A percentile compares a stretch with the other conserved stretches of the same genome.
Conservation (phyloP, 2,113 vertebrate genomes). For the Semnornis frantzii region DNA sequence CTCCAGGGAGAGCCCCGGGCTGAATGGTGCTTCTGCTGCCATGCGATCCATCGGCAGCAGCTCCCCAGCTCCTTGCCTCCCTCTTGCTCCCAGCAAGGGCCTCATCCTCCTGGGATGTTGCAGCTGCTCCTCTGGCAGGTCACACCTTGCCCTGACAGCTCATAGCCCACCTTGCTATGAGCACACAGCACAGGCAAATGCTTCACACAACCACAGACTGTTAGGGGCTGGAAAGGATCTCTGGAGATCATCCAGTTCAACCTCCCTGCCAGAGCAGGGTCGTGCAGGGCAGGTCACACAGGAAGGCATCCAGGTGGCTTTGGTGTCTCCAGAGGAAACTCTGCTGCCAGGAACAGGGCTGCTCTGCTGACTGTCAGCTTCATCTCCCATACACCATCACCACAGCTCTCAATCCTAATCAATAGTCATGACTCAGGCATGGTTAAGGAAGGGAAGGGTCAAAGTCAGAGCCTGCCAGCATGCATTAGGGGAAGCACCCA, state of each 20-base stretch:
- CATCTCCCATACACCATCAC: slow-evolving; percentile 3
- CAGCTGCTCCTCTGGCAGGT: neutral
- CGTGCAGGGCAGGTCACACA: no score
- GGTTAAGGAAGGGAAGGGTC: slow-evolving; percentile 21
- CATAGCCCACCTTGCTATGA: neutral
- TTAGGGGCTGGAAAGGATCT: no score
- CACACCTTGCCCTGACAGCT: neutral
- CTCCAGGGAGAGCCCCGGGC: neutral
- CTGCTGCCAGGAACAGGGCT: neutral
- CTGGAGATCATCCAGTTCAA: no score
- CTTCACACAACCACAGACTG: no score
- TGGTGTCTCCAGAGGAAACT: no score
- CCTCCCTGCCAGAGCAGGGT: no score
- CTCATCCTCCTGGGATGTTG: neutral
- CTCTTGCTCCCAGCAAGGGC: neutral
- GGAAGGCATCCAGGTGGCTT: no score
- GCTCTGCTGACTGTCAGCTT: neutral
- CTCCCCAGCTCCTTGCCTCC: neutral
- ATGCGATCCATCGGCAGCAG: neutral
- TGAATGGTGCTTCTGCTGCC: neutral
- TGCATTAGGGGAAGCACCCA: slow-evolving; percentile 4
- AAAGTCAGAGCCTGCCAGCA: neutral
- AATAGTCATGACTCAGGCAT: neutral
- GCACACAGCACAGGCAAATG: no score
- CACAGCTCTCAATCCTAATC: slow-evolving; percentile 8